Percentiles rank a stretch among this genome's conserved stretches.
These are phyloP conservation scores for Panorpa germanica DNA, from an alignment of 2,888 invertebrate species.

Conservation along the genomic window DNA sequence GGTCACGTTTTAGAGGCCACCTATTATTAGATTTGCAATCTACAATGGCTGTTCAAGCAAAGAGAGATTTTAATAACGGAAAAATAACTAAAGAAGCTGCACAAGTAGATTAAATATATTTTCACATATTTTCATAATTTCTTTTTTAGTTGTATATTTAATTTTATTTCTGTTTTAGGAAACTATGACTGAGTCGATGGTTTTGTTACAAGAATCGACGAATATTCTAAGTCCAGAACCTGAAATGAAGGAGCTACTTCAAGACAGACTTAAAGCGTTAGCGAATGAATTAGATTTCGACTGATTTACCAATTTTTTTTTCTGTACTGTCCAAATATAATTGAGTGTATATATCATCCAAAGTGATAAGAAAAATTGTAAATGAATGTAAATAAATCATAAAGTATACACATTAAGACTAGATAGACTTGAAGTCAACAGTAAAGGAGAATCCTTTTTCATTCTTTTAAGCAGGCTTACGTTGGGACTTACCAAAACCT, in stretches of 20 bases:
- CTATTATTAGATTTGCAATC: constrained; percentile 45
- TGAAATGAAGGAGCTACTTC: constrained; percentile 31
- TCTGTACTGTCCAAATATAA: no score
- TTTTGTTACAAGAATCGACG: constrained; percentile 35
- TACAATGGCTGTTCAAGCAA: constrained; percentile 35
- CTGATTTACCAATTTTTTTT: no score
- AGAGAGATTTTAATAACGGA: constrained; percentile 30
- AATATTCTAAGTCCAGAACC: constrained; percentile 39
- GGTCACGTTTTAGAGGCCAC: constrained; percentile 39
- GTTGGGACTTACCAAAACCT: no score
- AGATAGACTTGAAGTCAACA: no score
- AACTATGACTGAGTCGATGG: constrained; percentile 32
- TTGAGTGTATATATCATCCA: no score
- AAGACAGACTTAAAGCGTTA: constrained; percentile 28
- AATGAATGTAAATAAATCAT: no score
- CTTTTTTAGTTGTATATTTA: constrained; percentile 7
- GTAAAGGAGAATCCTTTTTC: no score
- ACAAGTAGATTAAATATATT: constrained; percentile 23
- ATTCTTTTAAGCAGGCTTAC: no score
- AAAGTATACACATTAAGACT: no score
- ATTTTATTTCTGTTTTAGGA: constrained; percentile 23
- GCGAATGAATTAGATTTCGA: constrained; percentile 18
- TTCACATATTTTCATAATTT: background rate
- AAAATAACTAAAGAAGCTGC: constrained; percentile 31
- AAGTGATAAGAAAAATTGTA: no score